These are phyloP conservation scores for Pan paniscus DNA, from an alignment of 2,113 vertebrate species.

Conservation along the genomic window DNA sequence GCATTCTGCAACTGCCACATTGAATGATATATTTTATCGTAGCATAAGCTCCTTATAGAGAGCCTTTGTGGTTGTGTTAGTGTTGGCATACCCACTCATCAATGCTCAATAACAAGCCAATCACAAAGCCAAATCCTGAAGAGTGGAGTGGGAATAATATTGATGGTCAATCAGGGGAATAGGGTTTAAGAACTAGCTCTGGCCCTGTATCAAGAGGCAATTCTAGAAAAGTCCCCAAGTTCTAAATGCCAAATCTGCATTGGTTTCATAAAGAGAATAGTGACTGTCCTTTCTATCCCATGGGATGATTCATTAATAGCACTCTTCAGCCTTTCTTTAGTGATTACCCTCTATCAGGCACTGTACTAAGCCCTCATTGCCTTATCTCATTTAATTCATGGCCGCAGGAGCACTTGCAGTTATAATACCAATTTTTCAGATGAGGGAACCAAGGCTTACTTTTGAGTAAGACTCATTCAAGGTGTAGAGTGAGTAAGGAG, in stretches of 20 bases:
- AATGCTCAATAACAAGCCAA: neutral
- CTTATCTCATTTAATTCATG: neutral
- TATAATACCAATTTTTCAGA: neutral
- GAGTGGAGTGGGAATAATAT: neutral
- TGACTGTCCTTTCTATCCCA: neutral
- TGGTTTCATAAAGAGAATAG: neutral
- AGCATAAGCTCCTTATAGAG: too few species aligned
- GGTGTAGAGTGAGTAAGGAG: too few species aligned
- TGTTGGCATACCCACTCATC: neutral
- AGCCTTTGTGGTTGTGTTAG: accelerated
- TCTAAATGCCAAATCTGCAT: neutral
- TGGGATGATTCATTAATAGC: too few species aligned
- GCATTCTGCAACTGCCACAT: accelerated
- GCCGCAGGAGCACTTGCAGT: accelerated
- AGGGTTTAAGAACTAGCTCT: neutral
- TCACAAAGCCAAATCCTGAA: neutral
- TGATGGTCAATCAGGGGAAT: neutral
- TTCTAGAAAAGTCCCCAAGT: neutral
- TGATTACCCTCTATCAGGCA: accelerated
- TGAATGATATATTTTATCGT: neutral
- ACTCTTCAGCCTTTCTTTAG: neutral
- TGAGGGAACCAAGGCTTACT: neutral
- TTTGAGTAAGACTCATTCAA: neutral
- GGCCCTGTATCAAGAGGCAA: too few species aligned
- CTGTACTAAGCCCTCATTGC: neutral